These are phyloP conservation scores for Drosophila nebulosa DNA, from an alignment of 1,140 invertebrate genomes.

Conservation along the genomic window DNA sequence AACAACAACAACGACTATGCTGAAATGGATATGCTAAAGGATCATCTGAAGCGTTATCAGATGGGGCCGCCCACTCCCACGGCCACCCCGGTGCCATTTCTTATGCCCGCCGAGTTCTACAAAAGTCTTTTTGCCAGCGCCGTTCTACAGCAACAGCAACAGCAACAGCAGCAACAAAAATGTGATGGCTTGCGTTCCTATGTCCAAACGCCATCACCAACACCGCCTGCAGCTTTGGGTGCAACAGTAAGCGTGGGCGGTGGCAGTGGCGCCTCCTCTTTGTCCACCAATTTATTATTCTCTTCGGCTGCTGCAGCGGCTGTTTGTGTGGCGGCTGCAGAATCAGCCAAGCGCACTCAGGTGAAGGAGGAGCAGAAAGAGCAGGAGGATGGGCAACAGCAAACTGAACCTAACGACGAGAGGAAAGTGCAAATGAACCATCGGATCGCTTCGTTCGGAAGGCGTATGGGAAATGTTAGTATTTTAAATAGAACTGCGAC, in stretches of 20 bases:
- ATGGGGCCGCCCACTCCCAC: conserved; percentile 29
- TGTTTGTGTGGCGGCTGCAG: conserved; percentile 51
- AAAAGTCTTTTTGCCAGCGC: conserved; percentile 88
- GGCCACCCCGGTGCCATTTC: conserved; percentile 81
- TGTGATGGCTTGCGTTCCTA: conserved; percentile 30
- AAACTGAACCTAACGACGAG: not conserved
- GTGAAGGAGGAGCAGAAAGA: conserved; percentile 39
- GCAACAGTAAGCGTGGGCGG: not conserved
- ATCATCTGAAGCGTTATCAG: conserved; percentile 56
- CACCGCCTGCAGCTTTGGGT: not conserved
- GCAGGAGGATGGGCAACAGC: conserved; percentile 22
- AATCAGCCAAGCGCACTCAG: conserved; percentile 40
- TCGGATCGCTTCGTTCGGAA: conserved; percentile 27
- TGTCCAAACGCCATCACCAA: conserved; percentile 42
- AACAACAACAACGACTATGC: conserved; percentile 26
- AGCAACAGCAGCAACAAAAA: conserved; percentile 24
- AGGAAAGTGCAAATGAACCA: conserved; percentile 9
- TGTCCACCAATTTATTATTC: conserved; percentile 73
- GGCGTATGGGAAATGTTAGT: not conserved
- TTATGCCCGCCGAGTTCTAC: conserved; percentile 88
- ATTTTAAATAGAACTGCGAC: not conserved
- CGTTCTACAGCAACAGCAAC: conserved; percentile 82
- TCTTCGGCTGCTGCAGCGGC: conserved; percentile 48
- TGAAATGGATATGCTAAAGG: conserved; percentile 51
- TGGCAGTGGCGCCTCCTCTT: not conserved